Percentiles rank a stretch among this genome's conserved stretches.
Conservation (phyloP, 2,888 invertebrate genomes). For the Cataglyphis altisquamis region DNA sequence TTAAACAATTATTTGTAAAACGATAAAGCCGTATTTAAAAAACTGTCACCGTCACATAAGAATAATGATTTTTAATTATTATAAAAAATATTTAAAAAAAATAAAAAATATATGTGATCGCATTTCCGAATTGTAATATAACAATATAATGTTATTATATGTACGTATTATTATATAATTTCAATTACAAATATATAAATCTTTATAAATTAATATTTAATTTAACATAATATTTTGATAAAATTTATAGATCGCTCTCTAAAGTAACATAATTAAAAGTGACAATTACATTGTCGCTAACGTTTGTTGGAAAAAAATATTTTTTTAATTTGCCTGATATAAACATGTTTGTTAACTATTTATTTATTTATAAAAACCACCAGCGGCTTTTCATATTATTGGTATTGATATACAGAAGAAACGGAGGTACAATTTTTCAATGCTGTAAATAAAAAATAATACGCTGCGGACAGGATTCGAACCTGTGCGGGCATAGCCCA, state of each 20-base stretch:
- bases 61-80: not conserved
- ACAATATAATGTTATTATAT: not conserved
- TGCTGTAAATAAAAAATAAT: slow-evolving; percentile 69
- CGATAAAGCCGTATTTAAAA: not conserved
- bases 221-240: not conserved
- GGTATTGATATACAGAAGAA: not conserved
- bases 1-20: not conserved
- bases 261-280: slow-evolving; percentile 1
- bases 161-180: not conserved
- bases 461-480: slow-evolving; percentile 89
- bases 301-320: slow-evolving; percentile 20
- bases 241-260: not conserved
- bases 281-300: slow-evolving; percentile 1
- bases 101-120: not conserved
- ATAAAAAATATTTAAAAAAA: not conserved
- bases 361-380: slow-evolving; percentile 28
- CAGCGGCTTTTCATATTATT: slow-evolving; percentile 14
- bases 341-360: slow-evolving; percentile 37
- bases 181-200: not conserved
- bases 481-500: slow-evolving; percentile 90
- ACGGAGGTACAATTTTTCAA: not conserved
- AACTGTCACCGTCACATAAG: not conserved
- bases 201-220: slow-evolving; percentile 9
- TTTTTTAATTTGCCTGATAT: not conserved
- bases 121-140: not conserved